A percentile compares a stretch with the other conserved stretches of the same genome.
These are phyloP conservation scores for Sebastes itinus DNA, from an alignment of 2,797 vertebrate genomes.

Conservation along the genomic window DNA sequence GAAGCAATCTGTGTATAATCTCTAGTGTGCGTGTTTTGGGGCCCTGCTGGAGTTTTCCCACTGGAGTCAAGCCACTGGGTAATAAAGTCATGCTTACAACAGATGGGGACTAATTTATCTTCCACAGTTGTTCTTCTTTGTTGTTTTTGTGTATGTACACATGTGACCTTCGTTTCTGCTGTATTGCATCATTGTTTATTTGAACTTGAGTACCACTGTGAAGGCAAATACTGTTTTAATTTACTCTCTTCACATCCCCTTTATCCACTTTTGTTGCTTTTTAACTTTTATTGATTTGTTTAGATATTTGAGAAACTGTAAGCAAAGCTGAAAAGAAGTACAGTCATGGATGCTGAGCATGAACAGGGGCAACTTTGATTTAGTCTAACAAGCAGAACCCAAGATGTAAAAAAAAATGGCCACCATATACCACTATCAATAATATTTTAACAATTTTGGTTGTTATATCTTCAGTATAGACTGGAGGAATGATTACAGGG, in stretches of 20 bases:
- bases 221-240: neutral
- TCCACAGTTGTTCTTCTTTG: constrained; percentile 35
- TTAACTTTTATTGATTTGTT: neutral
- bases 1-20: constrained; percentile 42
- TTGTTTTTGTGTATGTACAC: constrained; percentile 25
- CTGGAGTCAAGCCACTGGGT: constrained; percentile 25
- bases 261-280: neutral
- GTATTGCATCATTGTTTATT: constrained; percentile 35
- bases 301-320: neutral
- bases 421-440: neutral
- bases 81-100: constrained; percentile 34
- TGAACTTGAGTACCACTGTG: neutral
- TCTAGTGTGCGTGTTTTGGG: neutral
- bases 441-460: neutral
- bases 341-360: neutral
- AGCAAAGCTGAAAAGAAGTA: neutral
- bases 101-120: constrained; percentile 55
- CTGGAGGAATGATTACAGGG: neutral
- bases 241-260: neutral
- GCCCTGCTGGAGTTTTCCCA: constrained; percentile 27
- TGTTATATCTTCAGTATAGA: neutral
- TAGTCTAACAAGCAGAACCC: neutral
- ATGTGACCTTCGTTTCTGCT: neutral
- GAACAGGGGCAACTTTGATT: neutral
- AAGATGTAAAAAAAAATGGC: neutral